These are phyloP conservation scores for Plumapathes pennacea DNA, from an alignment of 92 coral and sea anemone species.

Conservation along the genomic window DNA sequence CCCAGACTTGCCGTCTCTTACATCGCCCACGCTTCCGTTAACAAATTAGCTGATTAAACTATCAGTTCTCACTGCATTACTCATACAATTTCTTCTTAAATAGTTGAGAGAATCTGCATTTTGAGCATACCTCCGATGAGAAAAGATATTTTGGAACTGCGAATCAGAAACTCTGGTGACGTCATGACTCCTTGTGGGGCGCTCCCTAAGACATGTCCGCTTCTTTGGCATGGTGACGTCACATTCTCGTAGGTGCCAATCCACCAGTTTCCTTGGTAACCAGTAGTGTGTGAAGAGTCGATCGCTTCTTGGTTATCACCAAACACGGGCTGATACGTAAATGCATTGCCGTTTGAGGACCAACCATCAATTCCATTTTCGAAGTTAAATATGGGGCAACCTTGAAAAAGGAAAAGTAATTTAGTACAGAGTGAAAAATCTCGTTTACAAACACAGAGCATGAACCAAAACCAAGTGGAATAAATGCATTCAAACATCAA, in stretches of 20 bases:
- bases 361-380: constrained; percentile 52
- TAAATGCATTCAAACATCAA: too few species aligned
- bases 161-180: constrained; percentile 61
- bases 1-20: too few species aligned
- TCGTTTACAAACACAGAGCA: too few species aligned
- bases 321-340: constrained; percentile 48
- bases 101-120: too few species aligned
- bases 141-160: constrained; percentile 42
- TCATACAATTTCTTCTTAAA: too few species aligned
- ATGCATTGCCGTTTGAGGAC: constrained; percentile 51
- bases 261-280: constrained; percentile 59
- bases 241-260: constrained; percentile 35
- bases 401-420: constrained; percentile 10
- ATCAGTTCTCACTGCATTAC: too few species aligned
- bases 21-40: too few species aligned
- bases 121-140: constrained; percentile 53
- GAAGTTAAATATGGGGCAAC: constrained; percentile 53
- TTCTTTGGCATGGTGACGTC: constrained; percentile 56
- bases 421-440: too few species aligned
- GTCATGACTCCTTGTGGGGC: constrained; percentile 46
- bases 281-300: neutral
- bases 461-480: too few species aligned
- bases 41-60: too few species aligned
- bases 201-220: constrained; percentile 10
- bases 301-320: constrained; percentile 8